Evolutionary conservation across 1,140 invertebrate species (phyloP).

Genomic region (Popillia japonica): DNA sequence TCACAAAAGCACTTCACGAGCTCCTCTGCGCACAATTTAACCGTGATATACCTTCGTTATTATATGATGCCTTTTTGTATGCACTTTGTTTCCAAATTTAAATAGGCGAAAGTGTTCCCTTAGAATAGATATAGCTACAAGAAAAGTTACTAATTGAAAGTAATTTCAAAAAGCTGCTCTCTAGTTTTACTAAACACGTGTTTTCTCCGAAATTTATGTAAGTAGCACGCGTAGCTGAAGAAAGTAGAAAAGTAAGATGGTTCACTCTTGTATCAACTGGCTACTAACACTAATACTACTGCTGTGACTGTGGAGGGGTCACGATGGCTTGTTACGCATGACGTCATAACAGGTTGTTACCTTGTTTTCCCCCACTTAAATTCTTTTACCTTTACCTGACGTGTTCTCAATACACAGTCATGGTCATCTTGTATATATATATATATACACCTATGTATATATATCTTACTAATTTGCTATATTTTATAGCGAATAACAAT

Average conservation of each 20-base stretch:
- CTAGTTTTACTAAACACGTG: conserved; percentile 32
- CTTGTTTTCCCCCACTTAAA: conserved; percentile 50
- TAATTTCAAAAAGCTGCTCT: background rate
- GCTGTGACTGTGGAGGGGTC: conserved; percentile 41
- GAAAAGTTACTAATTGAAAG: conserved; percentile 2
- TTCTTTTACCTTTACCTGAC: conserved; percentile 57
- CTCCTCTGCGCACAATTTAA: background rate
- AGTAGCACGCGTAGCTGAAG: conserved; percentile 41
- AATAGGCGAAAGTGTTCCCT: conserved; percentile 15
- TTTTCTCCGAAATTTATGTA: conserved; percentile 41
- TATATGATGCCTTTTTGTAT: background rate
- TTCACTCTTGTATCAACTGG: conserved; percentile 37
- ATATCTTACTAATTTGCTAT: conserved; percentile 1
- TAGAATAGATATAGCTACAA: background rate
- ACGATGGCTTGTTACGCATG: conserved; percentile 47
- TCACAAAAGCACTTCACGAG: conserved; percentile 3
- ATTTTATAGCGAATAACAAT: conserved; percentile 2
- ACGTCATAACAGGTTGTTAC: conserved; percentile 60
- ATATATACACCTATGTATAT: conserved; percentile 39
- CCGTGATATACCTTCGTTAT: background rate
- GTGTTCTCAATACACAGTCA: conserved; percentile 55
- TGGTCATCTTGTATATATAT: conserved; percentile 52
- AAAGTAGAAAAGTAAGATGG: conserved; percentile 43
- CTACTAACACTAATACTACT: conserved; percentile 43
- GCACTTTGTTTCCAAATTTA: background rate